These are phyloP conservation scores for Lasioglossum leucozonium DNA, from an alignment of 2,888 invertebrate genomes.

Conservation along the genomic window DNA sequence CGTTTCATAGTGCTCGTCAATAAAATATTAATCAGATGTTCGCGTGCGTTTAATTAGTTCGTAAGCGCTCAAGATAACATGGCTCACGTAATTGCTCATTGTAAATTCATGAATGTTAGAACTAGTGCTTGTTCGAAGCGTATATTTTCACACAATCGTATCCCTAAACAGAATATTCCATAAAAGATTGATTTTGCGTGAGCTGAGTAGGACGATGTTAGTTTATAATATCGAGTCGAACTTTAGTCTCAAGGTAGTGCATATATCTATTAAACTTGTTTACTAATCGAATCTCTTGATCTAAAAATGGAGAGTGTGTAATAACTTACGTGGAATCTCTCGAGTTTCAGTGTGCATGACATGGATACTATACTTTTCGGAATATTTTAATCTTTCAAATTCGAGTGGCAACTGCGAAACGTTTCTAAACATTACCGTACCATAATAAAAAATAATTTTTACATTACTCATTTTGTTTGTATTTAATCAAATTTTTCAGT, in stretches of 20 bases:
- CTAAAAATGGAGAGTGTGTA: not conserved
- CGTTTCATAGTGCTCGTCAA: not conserved
- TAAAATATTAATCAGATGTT: not conserved
- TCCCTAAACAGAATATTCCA: not conserved
- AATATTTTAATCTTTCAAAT: not conserved
- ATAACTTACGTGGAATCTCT: not conserved
- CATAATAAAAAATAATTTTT: not conserved
- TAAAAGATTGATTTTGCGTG: not conserved
- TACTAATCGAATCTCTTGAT: not conserved
- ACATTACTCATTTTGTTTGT: not conserved
- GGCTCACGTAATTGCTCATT: not conserved
- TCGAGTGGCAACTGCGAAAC: not conserved
- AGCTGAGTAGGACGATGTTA: not conserved
- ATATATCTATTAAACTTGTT: not conserved
- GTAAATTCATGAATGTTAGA: not conserved
- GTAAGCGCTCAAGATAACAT: not conserved
- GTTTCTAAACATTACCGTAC: not conserved
- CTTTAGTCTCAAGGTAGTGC: not conserved
- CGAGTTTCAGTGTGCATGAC: too few species aligned
- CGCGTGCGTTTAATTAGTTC: not conserved
- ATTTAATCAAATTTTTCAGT: not conserved
- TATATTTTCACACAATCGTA: slow-evolving; percentile 1
- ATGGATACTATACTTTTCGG: not conserved
- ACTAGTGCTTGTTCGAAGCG: not conserved
- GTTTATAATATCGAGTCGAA: not conserved